phyloP scores from a whole-genome alignment of 2,888 invertebrate species.

The Eurytoma californica region DNA sequence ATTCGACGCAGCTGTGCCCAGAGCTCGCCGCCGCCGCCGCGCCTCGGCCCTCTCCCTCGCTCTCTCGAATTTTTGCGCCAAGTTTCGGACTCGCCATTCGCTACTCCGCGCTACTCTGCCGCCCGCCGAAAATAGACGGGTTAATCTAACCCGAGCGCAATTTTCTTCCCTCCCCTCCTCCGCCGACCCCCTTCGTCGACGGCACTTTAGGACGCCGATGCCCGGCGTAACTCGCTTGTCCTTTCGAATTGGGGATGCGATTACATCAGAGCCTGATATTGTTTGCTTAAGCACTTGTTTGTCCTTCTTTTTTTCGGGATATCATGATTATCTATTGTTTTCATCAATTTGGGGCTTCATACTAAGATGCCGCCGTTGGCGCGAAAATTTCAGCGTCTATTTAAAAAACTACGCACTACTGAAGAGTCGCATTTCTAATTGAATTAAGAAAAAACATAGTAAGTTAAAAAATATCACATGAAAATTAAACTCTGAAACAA shows the following conservation, averaged over 20 bases:
- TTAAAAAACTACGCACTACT: too few relatives aligned
- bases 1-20: conserved; percentile 70
- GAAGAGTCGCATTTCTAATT: too few relatives aligned
- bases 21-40: conserved; percentile 59
- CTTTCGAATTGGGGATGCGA: conserved; percentile 10
- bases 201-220: conserved; percentile 2
- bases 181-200: background rate
- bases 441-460: too few relatives aligned
- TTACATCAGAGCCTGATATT: conserved; percentile 4
- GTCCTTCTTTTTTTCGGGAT: too few relatives aligned
- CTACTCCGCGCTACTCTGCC: background rate
- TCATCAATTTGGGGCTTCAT: too few relatives aligned
- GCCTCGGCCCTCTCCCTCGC: conserved; percentile 7
- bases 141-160: conserved; percentile 50
- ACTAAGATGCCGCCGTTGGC: too few relatives aligned
- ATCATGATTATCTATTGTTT: too few relatives aligned
- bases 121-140: conserved; percentile 41
- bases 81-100: conserved; percentile 34
- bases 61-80: conserved; percentile 61
- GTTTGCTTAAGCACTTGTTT: background rate
- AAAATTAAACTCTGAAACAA: too few relatives aligned
- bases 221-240: conserved; percentile 19
- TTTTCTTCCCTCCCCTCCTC: conserved; percentile 27
- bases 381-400: too few relatives aligned
- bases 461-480: too few relatives aligned